Conservation (phyloP, 2,888 invertebrate species). For the Acanthosepion lycidas region DNA sequence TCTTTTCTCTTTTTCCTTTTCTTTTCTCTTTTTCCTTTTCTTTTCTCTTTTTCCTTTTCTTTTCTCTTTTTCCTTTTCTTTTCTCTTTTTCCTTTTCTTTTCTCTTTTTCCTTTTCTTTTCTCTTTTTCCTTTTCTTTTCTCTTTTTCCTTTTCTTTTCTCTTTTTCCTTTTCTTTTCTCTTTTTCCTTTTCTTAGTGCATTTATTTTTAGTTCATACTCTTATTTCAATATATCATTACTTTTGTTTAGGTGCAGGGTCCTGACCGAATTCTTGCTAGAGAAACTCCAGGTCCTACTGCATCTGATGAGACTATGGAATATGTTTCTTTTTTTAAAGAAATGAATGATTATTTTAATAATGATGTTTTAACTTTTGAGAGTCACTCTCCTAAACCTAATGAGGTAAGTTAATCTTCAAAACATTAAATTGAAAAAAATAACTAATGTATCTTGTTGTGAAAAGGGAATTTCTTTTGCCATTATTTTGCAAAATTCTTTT, state of each 20-base stretch:
- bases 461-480: too few species aligned
- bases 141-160: neutral
- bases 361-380: slow-evolving; percentile 54
- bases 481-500: too few species aligned
- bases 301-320: slow-evolving; percentile 50
- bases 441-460: too few species aligned
- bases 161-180: too few species aligned
- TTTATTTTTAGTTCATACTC: neutral
- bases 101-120: neutral
- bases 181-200: neutral
- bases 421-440: neutral
- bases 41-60: neutral
- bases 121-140: neutral
- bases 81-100: neutral
- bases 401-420: slow-evolving; percentile 51
- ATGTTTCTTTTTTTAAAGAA: slow-evolving; percentile 52
- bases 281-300: slow-evolving; percentile 52
- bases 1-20: neutral
- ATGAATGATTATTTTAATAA: slow-evolving; percentile 56
- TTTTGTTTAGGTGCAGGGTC: slow-evolving; percentile 53
- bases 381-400: slow-evolving; percentile 51
- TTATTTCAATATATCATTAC: neutral
- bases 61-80: neutral
- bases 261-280: slow-evolving; percentile 55
- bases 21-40: neutral